A percentile compares a stretch with the other conserved stretches of the same genome.
phyloP scores from a whole-genome alignment of 2,797 vertebrate species.

The Eidolon dupreanum region DNA sequence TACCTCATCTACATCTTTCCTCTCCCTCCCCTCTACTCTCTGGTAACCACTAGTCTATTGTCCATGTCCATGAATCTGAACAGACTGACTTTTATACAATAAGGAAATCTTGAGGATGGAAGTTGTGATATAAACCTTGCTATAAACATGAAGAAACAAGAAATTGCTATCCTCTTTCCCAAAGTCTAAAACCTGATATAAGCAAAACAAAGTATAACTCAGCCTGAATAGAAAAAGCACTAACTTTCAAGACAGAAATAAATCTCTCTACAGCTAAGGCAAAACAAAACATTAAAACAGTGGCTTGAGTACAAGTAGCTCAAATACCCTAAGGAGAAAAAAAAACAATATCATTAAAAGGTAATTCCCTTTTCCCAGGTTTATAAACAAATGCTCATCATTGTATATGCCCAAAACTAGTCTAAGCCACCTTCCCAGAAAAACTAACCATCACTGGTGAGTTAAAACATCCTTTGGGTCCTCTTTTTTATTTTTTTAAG shows the following conservation, averaged over 20 bases:
- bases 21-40: no score
- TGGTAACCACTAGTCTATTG: no score
- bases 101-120: conserved; percentile 25
- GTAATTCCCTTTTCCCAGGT: background rate
- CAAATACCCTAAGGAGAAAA: conserved; percentile 5
- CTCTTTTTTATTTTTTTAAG: background rate
- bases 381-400: background rate
- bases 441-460: background rate
- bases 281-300: conserved; percentile 34
- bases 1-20: no score
- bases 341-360: conserved; percentile 33
- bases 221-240: conserved; percentile 15
- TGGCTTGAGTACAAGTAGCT: background rate
- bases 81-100: conserved; percentile 19
- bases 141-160: conserved; percentile 50
- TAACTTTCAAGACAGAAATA: conserved; percentile 45
- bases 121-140: background rate
- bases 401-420: conserved; percentile 25
- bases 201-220: conserved; percentile 25
- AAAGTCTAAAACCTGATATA: conserved; percentile 51
- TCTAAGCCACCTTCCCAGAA: conserved; percentile 10
- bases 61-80: background rate
- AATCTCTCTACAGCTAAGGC: background rate
- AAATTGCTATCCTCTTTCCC: conserved; percentile 41
- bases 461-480: background rate